A percentile compares a stretch with the other conserved stretches of the same genome.
Evolutionary conservation across 2,113 vertebrate species (phyloP).

Genomic region (Lonchura striata): DNA sequence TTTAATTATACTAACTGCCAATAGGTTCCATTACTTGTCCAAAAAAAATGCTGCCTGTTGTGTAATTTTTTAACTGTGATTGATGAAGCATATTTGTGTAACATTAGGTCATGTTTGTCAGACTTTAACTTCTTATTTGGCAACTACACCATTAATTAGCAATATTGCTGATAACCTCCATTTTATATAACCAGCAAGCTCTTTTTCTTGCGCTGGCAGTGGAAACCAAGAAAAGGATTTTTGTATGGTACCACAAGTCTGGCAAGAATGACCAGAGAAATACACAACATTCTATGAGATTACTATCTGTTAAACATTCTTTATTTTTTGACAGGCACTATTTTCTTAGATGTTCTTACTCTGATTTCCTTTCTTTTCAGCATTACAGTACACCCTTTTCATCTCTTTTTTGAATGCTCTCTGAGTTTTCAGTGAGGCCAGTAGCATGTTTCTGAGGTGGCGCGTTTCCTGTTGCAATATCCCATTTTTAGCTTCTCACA

Average conservation of each 20-base stretch:
- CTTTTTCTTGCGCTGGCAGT: slow-evolving; percentile 61
- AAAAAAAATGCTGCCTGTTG: slow-evolving; percentile 61
- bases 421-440: neutral
- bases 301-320: neutral
- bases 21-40: slow-evolving; percentile 38
- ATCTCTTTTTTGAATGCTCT: neutral
- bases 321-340: neutral
- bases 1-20: slow-evolving; percentile 72
- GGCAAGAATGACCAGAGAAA: slow-evolving; percentile 29
- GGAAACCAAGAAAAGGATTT: slow-evolving; percentile 53
- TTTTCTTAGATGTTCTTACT: neutral
- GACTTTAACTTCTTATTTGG: slow-evolving; percentile 66
- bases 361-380: neutral
- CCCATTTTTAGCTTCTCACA: neutral
- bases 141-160: slow-evolving; percentile 71
- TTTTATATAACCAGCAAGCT: slow-evolving; percentile 69
- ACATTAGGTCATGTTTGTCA: slow-evolving; percentile 69
- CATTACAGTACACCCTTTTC: neutral
- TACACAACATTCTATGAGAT: neutral
- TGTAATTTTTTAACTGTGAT: slow-evolving; percentile 58
- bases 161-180: slow-evolving; percentile 70
- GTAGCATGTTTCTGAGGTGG: neutral
- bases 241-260: slow-evolving; percentile 56
- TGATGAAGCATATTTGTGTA: slow-evolving; percentile 64
- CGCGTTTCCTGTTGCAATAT: neutral